Evolutionary conservation across 2,113 vertebrate species (phyloP).

Genomic region (Calonectris borealis): DNA sequence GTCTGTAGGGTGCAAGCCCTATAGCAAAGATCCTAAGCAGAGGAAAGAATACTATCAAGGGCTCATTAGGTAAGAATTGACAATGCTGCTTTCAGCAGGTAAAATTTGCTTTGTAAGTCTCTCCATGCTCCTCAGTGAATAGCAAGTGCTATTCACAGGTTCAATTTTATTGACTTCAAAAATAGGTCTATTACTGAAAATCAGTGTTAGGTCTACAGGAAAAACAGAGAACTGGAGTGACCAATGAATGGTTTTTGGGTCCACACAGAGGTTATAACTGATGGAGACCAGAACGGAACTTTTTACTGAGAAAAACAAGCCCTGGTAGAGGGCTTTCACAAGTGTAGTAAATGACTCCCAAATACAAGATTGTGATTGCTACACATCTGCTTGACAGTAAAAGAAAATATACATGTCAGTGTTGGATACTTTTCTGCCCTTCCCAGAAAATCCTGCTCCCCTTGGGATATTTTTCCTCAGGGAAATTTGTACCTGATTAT

Average conservation of each 20-base stretch:
- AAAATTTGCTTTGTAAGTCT: neutral
- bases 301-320: neutral
- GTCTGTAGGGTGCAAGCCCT: neutral
- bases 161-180: constrained; percentile 32
- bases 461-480: neutral
- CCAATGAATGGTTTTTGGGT: neutral
- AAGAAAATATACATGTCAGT: neutral
- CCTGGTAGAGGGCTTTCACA: neutral
- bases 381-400: neutral
- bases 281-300: neutral
- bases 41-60: neutral
- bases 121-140: neutral
- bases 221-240: constrained; percentile 27
- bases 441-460: neutral
- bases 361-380: neutral
- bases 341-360: neutral
- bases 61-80: neutral
- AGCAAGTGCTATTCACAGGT: constrained; percentile 18
- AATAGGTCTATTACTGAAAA: constrained; percentile 36
- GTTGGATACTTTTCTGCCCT: neutral
- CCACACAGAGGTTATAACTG: neutral
- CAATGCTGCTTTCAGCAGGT: neutral
- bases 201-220: constrained; percentile 27
- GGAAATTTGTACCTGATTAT: neutral
- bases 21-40: neutral